Evolutionary conservation across 2,113 vertebrate genomes (phyloP).

Genomic region (Agapornis roseicollis): DNA sequence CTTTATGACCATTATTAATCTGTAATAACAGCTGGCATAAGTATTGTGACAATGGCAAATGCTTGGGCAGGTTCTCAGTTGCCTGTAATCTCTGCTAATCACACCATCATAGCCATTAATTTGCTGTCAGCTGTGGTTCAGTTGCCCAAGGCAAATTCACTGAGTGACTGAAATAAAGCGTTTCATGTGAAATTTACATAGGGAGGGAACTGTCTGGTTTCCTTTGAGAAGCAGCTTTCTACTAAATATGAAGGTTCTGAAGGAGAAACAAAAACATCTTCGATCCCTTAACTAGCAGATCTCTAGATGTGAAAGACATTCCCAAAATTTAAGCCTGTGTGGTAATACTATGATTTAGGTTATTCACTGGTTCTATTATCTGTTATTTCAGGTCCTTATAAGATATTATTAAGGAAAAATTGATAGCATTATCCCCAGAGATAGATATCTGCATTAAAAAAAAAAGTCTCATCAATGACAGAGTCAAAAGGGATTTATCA

Average conservation of each 20-base stretch:
- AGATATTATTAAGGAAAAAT: not conserved
- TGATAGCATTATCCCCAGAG: not conserved
- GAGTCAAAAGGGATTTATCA: not conserved
- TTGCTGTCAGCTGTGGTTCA: slow-evolving; percentile 77
- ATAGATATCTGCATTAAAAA: not conserved
- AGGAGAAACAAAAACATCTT: not conserved
- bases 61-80: slow-evolving; percentile 67
- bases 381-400: not conserved
- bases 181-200: slow-evolving; percentile 69
- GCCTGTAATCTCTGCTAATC: slow-evolving; percentile 78
- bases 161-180: slow-evolving; percentile 71
- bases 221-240: not conserved
- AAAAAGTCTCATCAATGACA: not conserved
- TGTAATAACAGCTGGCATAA: slow-evolving; percentile 64
- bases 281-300: not conserved
- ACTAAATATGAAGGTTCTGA: not conserved
- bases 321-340: not conserved
- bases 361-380: not conserved
- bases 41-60: slow-evolving; percentile 70
- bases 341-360: not conserved
- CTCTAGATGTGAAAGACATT: not conserved
- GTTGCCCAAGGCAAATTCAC: slow-evolving; percentile 64
- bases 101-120: slow-evolving; percentile 77
- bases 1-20: slow-evolving; percentile 68
- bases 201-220: slow-evolving; percentile 36